Evolutionary conservation across 2,113 vertebrate genomes (phyloP), one percentile per base, ranked within the genome.

Genomic region (Ceyx margarethae): DNA sequence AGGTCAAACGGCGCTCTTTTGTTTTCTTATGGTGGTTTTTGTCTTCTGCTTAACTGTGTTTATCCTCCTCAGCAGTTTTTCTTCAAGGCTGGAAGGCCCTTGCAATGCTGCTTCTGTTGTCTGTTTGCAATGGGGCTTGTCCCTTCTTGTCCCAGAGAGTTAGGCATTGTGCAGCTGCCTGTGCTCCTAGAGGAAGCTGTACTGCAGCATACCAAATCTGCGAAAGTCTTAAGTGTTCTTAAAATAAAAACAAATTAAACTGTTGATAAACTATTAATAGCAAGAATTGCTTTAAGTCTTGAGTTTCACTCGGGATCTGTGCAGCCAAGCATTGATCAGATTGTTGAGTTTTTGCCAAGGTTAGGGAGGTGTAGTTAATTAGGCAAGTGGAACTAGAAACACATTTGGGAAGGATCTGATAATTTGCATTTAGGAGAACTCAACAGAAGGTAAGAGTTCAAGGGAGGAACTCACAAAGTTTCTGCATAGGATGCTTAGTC

Each of bases 101-200:
- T 1, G 6, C 1, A 0, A 29, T 0, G 5, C 60, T 74, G 54
- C 48, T 74, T 46, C 60, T 2, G 1, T 37, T 35, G 31, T 28
- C 61, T 45, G 62, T 42, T 20, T 19, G 40, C 0, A 1, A 31
- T n/a, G 2, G 8, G 76, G 58, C 81, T 66, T 89, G 86, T 81
- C 33, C 35, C 76, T 72, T 81, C 91, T 81, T 77, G 81, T 72
- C 86, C 64, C 31, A 16, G 45, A 9, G 0, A 3, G 28, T 57
- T 60, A 43, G 76, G 57, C 51, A 7, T 9, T 16, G 62, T 35
- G 43, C 61, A 75, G 71, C 37, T 2, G 0, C 23, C 78, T 50
- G 43, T 0, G 0, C 61, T 45, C 25, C 40, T 17, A 19, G 35
- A 26, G 46, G 46, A 81, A 81, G 87, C 77, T 62, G n/a, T 10